Conservation (phyloP, 2,888 invertebrate species). For the Callyntrura guangdongensis region DNA sequence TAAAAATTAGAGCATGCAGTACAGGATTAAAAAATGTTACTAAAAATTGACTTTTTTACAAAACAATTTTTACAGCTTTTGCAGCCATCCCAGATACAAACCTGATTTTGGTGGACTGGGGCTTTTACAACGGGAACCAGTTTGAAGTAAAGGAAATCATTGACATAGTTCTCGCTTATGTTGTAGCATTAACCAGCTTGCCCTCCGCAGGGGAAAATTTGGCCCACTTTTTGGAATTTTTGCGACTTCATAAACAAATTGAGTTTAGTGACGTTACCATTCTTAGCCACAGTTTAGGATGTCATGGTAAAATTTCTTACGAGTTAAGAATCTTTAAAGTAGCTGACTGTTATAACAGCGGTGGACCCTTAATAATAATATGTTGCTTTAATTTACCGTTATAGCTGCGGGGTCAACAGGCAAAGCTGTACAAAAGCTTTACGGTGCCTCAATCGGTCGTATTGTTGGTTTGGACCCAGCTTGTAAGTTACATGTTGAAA, state of each 20-base stretch:
- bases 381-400: background rate
- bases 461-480: conserved; percentile 80
- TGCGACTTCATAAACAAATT: conserved; percentile 62
- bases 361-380: background rate
- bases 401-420: conserved; percentile 69
- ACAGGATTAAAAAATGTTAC: too few species aligned
- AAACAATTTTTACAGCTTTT: too few species aligned
- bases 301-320: conserved; percentile 69
- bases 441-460: conserved; percentile 18
- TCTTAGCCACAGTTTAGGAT: conserved; percentile 79
- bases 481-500: conserved; percentile 9
- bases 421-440: background rate
- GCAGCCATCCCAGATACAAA: conserved; percentile 68
- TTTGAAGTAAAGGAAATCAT: conserved; percentile 60
- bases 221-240: conserved; percentile 77
- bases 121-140: conserved; percentile 76
- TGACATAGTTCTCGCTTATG: conserved; percentile 53
- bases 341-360: background rate
- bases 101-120: conserved; percentile 80
- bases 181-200: conserved; percentile 73
- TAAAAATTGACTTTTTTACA: too few species aligned
- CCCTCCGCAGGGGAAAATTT: conserved; percentile 70
- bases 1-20: too few species aligned
- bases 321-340: background rate
- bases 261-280: conserved; percentile 69